Base-by-base conservation (phyloP, 2,888 invertebrate genomes). In the Tetanocera ferruginea region DNA sequence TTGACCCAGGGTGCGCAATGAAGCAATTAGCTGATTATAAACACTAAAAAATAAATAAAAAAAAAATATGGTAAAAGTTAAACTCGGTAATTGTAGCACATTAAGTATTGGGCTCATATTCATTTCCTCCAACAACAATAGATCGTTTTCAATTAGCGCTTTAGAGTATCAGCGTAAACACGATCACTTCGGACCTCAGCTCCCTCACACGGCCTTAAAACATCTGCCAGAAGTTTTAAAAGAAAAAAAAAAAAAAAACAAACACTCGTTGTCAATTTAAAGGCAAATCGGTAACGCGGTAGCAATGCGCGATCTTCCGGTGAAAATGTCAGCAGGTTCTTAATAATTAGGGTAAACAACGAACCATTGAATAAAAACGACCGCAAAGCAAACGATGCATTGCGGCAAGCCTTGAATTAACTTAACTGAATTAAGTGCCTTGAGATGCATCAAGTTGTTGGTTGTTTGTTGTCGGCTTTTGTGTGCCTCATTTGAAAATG, bases 311-410 rank as follows among this genome's bases (percentile, higher is more conserved):
- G 51, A 49, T 23, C 23, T 69, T 69, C 23, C 49, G 69, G 49
- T 51, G 69, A 25, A 69, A 23, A 69, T 51, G 25, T 69, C 69
- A 51, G 69, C 19, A 23, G 69, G 49, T 25, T 69, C 69, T 51
- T 69, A 69, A 69, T 69, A 51, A 69, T 69, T 51, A 25, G 51
- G 49, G 52, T 34, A 69, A 69, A 69, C 49, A 51, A 28, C 69
- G 69, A 23, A 11, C 57, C 1, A 34, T n/a, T 34, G 64, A 64
- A 17, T 31, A 31, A 43, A 43, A 43, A 43, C 6, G 43, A 43
- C 43, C 43, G 43, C 43, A 43, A 14, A 43, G 43, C 43, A 43
- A 43, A 43, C 43, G 43, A 43, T 43, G 43, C 43, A 43, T 43
- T 43, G 43, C 11, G 11, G 43, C 43, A 43, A 43, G 43, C 43